A percentile compares a stretch with the other conserved stretches of the same genome.
Conservation (phyloP, 2,797 vertebrate species). For the Botia almorhae region DNA sequence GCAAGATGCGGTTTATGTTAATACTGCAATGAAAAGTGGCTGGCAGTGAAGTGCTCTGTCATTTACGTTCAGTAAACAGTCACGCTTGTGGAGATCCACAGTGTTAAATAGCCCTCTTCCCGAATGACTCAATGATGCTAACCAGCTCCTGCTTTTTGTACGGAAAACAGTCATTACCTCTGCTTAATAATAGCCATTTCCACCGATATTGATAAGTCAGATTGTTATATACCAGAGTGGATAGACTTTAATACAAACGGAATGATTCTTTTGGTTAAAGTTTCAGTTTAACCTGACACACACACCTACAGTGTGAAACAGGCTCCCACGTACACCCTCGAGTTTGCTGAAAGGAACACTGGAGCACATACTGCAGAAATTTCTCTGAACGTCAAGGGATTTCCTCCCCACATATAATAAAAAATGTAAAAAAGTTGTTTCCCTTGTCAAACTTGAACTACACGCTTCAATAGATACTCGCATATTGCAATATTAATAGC, state of each 20-base stretch:
- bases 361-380: constrained; percentile 8
- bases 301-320: background rate
- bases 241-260: background rate
- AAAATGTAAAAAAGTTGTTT: constrained; percentile 46
- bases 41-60: background rate
- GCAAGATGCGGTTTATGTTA: constrained; percentile 34
- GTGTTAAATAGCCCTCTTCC: background rate
- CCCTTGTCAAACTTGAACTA: constrained; percentile 48
- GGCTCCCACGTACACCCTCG: background rate
- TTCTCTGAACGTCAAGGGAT: background rate
- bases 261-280: background rate
- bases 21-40: constrained; percentile 23
- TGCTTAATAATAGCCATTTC: background rate
- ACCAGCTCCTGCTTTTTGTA: background rate
- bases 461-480: constrained; percentile 31
- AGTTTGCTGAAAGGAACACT: constrained; percentile 20
- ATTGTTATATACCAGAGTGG: background rate
- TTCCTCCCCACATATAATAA: constrained; percentile 9
- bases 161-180: background rate
- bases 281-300: background rate
- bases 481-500: constrained; percentile 55
- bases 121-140: background rate
- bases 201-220: background rate
- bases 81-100: background rate
- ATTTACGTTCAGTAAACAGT: constrained; percentile 7